These are phyloP conservation scores for Scaptomyza tumidula DNA, from an alignment of 2,888 invertebrate genomes.

Conservation along the genomic window DNA sequence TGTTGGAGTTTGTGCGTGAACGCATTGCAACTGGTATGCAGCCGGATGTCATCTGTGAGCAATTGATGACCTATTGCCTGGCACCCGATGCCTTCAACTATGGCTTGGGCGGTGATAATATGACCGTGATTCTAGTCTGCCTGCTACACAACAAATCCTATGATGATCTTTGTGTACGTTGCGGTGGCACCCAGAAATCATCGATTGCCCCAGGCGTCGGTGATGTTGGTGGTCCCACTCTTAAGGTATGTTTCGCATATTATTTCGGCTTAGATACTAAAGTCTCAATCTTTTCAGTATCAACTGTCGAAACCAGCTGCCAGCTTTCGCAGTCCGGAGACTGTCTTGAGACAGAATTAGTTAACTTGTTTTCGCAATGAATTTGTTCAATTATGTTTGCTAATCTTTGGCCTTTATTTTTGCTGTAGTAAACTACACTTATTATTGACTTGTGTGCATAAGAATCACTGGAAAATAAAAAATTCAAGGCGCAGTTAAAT, in stretches of 20 bases:
- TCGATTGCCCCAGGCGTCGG: constrained; percentile 38
- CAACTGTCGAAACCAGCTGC: background rate
- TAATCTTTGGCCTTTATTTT: background rate
- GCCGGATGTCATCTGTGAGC: constrained; percentile 98
- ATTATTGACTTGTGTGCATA: background rate
- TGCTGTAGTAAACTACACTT: background rate
- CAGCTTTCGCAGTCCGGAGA: constrained; percentile 18
- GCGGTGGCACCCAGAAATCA: constrained; percentile 47
- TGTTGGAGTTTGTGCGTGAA: constrained; percentile 93
- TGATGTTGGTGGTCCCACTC: constrained; percentile 37
- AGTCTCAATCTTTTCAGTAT: constrained; percentile 13
- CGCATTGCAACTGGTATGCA: constrained; percentile 92
- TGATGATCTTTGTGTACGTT: constrained; percentile 79
- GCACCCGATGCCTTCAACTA: constrained; percentile 98
- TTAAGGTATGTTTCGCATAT: constrained; percentile 11
- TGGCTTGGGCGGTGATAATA: constrained; percentile 99
- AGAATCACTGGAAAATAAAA: background rate
- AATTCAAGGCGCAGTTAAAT: background rate
- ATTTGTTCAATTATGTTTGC: background rate
- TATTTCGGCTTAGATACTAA: too few species aligned
- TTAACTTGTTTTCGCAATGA: constrained; percentile 16
- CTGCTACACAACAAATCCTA: constrained; percentile 85
- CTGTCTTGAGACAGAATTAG: constrained; percentile 7
- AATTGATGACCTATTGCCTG: constrained; percentile 95
- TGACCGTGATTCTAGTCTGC: constrained; percentile 97